Evolutionary conservation across 2,888 invertebrate genomes (phyloP), one percentile per base, ranked within the genome.

Genomic region (Salticus scenicus): DNA sequence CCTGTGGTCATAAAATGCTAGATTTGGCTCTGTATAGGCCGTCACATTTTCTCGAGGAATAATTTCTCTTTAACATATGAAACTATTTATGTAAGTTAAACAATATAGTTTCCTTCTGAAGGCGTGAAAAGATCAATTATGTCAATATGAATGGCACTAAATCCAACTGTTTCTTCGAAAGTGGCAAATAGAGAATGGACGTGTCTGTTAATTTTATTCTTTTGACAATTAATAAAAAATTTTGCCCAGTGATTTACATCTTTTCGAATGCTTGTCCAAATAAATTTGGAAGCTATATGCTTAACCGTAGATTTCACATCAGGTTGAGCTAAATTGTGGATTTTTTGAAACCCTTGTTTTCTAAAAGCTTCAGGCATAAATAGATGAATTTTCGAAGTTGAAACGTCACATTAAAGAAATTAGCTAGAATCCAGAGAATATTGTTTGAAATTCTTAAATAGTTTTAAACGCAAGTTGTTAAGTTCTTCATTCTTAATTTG

Each of bases 21-120:
- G 69, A 5, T n/a, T n/a, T n/a, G 84, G 88, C 20, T 67, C 82
- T 30, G 42, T 87, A n/a, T 87, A 72, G 0, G 89, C 82, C 0
- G 86, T 73, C 2, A 87, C 87, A 17, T 88, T 87, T 1, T 17
- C 24, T 17, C 90, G 74, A 0, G 89, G 89, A 0, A 89, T 30
- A 0, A 89, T 89, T 69, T 88, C 88, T 0, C 88, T 85, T 84
- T 88, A 89, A n/a, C 88, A 47, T 0, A 78, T 86, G 1, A 79
- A 41, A 0, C 51, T 24, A 51, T 78, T 72, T 24, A 17, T 20
- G n/a, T n/a, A n/a, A n/a, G n/a, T n/a, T n/a, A n/a, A n/a, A n/a
- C n/a, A n/a, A n/a, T n/a, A n/a, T n/a, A n/a, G 31, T 57, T 31
- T 0, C 69, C 75, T 0, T 77, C 20, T 1, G 79, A 57, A 0